These are phyloP conservation scores for Heloderma charlesbogerti DNA, from an alignment of 2,113 vertebrate genomes.

Conservation along the genomic window DNA sequence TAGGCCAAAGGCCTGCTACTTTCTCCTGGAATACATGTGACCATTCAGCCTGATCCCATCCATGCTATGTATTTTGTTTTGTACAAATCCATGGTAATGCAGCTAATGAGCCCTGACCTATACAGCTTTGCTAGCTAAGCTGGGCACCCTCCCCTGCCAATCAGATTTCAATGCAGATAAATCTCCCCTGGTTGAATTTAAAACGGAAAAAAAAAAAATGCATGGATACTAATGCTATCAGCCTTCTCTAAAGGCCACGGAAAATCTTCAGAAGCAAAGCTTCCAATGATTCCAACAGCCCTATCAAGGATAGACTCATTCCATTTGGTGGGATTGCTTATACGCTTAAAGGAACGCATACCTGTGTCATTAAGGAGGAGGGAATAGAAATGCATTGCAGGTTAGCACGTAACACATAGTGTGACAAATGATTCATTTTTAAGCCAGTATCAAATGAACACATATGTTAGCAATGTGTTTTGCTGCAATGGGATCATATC, in stretches of 20 bases:
- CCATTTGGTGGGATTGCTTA: background rate
- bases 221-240: constrained; percentile 3
- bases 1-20: background rate
- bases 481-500: background rate
- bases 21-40: background rate
- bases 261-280: background rate
- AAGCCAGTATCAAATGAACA: background rate
- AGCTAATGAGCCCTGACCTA: background rate
- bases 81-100: background rate
- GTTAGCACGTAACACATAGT: background rate
- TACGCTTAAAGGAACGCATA: background rate
- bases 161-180: constrained; percentile 20
- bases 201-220: background rate
- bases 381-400: background rate
- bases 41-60: background rate
- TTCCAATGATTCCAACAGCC: background rate
- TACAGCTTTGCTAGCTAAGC: constrained; percentile 21
- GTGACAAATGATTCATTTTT: background rate
- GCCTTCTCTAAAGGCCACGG: background rate
- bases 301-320: background rate
- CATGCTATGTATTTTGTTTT: background rate
- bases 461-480: background rate
- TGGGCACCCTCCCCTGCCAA: background rate
- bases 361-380: fast-evolving
- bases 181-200: background rate